phyloP scores from a whole-genome alignment of 2,797 vertebrate species.

The Falco berigora region DNA sequence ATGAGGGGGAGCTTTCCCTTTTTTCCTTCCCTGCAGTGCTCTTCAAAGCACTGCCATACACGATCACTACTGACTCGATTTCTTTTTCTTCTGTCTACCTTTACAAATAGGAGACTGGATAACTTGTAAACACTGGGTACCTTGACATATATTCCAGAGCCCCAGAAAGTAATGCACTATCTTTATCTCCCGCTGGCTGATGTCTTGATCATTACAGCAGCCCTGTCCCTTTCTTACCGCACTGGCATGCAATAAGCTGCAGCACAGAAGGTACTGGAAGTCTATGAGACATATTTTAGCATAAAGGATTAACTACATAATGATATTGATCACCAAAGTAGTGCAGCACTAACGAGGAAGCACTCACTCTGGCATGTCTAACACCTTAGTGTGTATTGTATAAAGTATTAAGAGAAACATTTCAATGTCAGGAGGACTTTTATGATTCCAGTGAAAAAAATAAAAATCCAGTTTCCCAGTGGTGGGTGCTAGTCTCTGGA shows the following conservation, averaged over 20 bases:
- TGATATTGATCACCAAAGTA: not conserved
- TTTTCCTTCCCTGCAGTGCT: conserved; percentile 28
- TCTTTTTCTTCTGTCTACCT: not conserved
- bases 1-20: conserved; percentile 37
- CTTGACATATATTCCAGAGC: not conserved
- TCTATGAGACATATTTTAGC: not conserved
- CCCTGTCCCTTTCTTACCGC: not conserved
- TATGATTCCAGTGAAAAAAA: not conserved
- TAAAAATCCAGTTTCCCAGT: not conserved
- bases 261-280: not conserved
- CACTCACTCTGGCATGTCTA: not conserved
- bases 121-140: not conserved
- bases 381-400: no score
- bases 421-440: not conserved
- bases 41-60: not conserved
- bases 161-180: not conserved
- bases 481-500: not conserved
- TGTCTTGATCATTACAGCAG: not conserved
- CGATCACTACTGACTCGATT: not conserved
- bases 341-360: not conserved
- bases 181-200: not conserved
- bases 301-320: not conserved
- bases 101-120: not conserved
- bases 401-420: accelerated
- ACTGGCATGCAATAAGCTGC: not conserved